These are phyloP conservation scores for Gnatocerus cornutus DNA, from an alignment of 2,888 invertebrate species.

Conservation along the genomic window DNA sequence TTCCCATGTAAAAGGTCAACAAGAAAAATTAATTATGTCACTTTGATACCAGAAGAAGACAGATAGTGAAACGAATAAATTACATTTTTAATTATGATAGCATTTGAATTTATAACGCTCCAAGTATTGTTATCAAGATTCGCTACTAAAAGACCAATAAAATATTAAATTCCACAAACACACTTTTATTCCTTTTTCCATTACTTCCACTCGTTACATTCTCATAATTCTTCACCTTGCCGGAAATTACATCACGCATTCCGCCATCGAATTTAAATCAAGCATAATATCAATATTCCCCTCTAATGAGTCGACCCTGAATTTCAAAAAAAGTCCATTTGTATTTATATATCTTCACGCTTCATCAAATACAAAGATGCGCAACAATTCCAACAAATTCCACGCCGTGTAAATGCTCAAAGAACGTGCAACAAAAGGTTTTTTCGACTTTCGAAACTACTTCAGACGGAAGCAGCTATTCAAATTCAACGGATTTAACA, in stretches of 20 bases:
- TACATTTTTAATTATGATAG: constrained; percentile 1
- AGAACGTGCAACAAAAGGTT: not conserved
- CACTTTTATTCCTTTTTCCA: not conserved
- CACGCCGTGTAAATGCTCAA: not conserved
- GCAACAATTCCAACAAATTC: not conserved
- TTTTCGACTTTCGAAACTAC: not conserved
- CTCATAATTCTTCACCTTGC: constrained; percentile 4
- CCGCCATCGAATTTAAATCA: not conserved
- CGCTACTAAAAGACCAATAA: not conserved
- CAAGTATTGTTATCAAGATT: not conserved
- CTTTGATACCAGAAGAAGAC: not conserved
- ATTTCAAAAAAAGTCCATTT: not conserved
- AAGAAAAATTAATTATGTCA: constrained; percentile 1
- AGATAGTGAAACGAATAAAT: not conserved
- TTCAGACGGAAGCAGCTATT: constrained; percentile 3
- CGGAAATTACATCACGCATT: constrained; percentile 4
- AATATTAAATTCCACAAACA: not conserved
- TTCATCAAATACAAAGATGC: not conserved
- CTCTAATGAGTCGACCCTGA: not conserved
- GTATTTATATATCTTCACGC: not conserved
- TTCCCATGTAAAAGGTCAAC: not conserved
- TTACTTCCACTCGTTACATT: constrained; percentile 1
- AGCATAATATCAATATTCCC: not conserved
- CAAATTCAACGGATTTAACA: constrained; percentile 2
- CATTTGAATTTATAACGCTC: not conserved